Evolutionary conservation across 1,140 invertebrate species (phyloP).

Genomic region (Portunus trituberculatus): DNA sequence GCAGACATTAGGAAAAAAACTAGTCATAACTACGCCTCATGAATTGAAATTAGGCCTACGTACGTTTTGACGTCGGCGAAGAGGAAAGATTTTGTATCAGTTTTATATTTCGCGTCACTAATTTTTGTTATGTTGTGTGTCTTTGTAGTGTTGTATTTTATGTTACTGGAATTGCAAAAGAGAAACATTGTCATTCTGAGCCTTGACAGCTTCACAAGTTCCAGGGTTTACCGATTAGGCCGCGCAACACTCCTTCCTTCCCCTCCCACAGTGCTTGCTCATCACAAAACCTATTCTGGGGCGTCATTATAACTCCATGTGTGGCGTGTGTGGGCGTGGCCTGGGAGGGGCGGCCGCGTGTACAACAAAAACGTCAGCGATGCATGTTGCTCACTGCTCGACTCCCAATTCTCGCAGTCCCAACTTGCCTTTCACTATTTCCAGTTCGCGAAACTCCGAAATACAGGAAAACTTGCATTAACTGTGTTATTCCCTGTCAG

Average conservation of each 20-base stretch:
- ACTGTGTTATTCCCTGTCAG: slow-evolving; percentile 1
- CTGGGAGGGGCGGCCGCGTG: background rate
- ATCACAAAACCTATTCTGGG: background rate
- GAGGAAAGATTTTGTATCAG: no score
- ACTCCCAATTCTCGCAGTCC: background rate
- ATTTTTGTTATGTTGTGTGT: no score
- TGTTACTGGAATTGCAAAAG: no score
- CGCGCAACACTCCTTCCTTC: background rate
- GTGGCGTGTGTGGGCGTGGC: background rate
- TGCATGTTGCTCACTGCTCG: background rate
- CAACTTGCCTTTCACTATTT: background rate
- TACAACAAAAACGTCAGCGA: background rate
- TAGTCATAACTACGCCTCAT: no score
- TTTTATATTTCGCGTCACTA: no score
- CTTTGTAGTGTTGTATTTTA: no score
- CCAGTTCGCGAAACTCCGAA: background rate
- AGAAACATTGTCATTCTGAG: no score
- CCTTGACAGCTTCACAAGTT: no score
- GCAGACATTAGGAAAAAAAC: no score
- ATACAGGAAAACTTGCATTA: slow-evolving; percentile 14
- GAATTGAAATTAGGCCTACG: no score
- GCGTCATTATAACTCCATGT: background rate
- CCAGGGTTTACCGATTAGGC: no score
- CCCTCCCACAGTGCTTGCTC: background rate
- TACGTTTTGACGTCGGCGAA: no score